Percentiles rank a stretch among this genome's conserved stretches.
These are phyloP conservation scores for Porites divaricata DNA, from an alignment of 92 coral and sea anemone genomes.

Conservation along the genomic window DNA sequence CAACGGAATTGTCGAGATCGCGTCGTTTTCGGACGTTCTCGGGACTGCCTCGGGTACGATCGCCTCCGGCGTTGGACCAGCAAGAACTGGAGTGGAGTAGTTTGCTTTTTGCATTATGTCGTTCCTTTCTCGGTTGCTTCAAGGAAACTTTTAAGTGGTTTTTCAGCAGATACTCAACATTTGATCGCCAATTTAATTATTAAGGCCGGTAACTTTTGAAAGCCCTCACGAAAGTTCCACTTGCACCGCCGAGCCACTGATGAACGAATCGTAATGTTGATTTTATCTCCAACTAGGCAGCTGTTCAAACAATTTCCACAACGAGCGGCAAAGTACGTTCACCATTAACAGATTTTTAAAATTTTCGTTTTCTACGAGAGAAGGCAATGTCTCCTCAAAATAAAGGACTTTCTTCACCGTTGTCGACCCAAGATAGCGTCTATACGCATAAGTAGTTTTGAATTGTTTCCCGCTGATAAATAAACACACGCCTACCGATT, in stretches of 20 bases:
- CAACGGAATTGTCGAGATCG: slow-evolving; percentile 66
- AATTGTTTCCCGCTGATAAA: slow-evolving; percentile 39
- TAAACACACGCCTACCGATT: slow-evolving; percentile 20
- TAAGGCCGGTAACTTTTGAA: not conserved
- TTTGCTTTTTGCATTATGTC: slow-evolving; percentile 19
- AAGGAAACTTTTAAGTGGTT: not conserved
- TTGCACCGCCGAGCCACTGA: not conserved
- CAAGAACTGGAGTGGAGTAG: not conserved
- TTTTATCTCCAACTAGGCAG: slow-evolving; percentile 32
- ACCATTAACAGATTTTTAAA: slow-evolving; percentile 2
- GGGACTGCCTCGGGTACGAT: slow-evolving; percentile 23
- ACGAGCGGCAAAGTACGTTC: not conserved
- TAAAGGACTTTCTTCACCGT: not conserved
- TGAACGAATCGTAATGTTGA: slow-evolving; percentile 28
- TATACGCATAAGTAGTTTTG: slow-evolving; percentile 2
- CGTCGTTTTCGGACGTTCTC: slow-evolving; percentile 53
- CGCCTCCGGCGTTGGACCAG: slow-evolving; percentile 11
- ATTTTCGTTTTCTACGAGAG: not conserved
- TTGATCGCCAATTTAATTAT: not conserved
- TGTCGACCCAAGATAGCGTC: not conserved
- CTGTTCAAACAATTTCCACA: slow-evolving; percentile 35
- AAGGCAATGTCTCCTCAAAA: not conserved
- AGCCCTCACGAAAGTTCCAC: not conserved
- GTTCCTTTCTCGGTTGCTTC: slow-evolving; percentile 2
- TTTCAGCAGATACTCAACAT: not conserved